A percentile compares a stretch with the other conserved stretches of the same genome.
Evolutionary conservation across 2,113 vertebrate genomes (phyloP).

Genomic region (Barnardius zonarius): DNA sequence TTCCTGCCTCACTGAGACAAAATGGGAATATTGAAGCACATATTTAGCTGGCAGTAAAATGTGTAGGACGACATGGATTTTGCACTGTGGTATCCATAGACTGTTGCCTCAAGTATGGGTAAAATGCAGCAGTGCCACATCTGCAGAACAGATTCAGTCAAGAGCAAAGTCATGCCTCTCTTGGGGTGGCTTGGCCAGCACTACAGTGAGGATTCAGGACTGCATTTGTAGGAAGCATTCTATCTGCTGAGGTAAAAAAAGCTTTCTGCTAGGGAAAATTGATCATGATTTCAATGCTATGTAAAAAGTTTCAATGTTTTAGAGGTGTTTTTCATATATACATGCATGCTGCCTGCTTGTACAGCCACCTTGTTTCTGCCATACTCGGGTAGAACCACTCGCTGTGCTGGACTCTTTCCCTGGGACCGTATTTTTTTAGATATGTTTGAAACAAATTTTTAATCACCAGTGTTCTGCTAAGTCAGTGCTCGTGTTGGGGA

Average conservation of each 20-base stretch:
- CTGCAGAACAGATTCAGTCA: background rate
- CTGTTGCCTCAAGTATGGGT: background rate
- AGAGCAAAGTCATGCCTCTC: background rate
- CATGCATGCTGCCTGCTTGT: background rate
- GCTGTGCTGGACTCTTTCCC: background rate
- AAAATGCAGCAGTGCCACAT: background rate
- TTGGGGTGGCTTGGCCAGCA: background rate
- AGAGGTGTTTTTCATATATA: background rate
- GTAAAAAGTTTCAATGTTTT: background rate
- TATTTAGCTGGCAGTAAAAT: background rate
- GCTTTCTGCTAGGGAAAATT: background rate
- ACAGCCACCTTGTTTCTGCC: background rate
- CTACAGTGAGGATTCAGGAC: background rate
- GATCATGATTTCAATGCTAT: background rate
- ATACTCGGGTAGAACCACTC: fast-evolving
- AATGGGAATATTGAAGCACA: background rate
- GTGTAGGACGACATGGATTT: background rate
- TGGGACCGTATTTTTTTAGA: background rate
- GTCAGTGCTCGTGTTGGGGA: background rate
- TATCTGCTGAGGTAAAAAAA: background rate
- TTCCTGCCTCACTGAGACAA: background rate
- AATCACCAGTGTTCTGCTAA: background rate
- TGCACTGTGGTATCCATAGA: background rate
- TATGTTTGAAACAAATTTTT: background rate
- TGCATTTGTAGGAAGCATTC: background rate